These are phyloP conservation scores for Odiellus spinosus DNA, from an alignment of 2,888 invertebrate species.

Conservation along the genomic window DNA sequence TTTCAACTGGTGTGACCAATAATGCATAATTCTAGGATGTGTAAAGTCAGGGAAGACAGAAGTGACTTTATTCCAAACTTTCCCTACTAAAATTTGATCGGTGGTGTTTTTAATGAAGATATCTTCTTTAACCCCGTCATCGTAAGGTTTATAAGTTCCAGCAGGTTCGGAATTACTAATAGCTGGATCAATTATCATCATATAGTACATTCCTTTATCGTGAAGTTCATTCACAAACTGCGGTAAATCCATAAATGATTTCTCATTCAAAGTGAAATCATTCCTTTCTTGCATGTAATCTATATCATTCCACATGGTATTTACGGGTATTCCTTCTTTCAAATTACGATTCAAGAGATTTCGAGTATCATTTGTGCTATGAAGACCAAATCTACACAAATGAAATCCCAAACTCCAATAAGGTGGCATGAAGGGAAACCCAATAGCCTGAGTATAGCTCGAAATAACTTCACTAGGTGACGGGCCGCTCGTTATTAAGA, in stretches of 20 bases:
- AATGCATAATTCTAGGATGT: conserved; percentile 20
- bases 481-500: conserved; percentile 61
- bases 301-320: conserved; percentile 68
- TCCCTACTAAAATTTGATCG: conserved; percentile 49
- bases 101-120: conserved; percentile 53
- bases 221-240: conserved; percentile 53
- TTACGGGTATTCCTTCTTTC: conserved; percentile 58
- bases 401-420: conserved; percentile 82
- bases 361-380: conserved; percentile 45
- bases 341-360: conserved; percentile 49
- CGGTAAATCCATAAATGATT: conserved; percentile 45
- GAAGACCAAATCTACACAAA: conserved; percentile 50
- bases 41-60: conserved; percentile 25
- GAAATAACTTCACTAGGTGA: conserved; percentile 38
- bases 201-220: conserved; percentile 52
- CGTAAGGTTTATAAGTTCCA: conserved; percentile 57
- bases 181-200: conserved; percentile 56
- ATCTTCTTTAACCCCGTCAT: conserved; percentile 50
- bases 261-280: conserved; percentile 56
- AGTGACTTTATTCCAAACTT: conserved; percentile 17
- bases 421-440: conserved; percentile 63
- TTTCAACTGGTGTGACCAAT: conserved; percentile 23
- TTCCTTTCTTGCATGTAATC: conserved; percentile 65
- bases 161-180: conserved; percentile 48
- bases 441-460: conserved; percentile 47